Evolutionary conservation across 92 coral and sea anemone genomes (phyloP).

Genomic region (Metridium senile): DNA sequence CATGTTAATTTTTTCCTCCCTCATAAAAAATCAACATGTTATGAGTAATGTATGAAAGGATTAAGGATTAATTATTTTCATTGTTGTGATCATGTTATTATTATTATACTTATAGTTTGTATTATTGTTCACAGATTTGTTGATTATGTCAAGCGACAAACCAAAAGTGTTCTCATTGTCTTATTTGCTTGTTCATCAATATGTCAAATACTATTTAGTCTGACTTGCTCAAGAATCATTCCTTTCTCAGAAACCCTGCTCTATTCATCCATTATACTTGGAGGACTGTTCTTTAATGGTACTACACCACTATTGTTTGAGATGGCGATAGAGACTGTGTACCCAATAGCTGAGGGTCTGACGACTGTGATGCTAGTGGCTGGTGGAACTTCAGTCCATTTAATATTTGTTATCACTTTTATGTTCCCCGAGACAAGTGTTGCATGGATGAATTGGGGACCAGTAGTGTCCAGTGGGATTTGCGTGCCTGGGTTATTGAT

Average conservation of each 20-base stretch:
- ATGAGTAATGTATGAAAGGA: too few species aligned
- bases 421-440: slow-evolving; percentile 27
- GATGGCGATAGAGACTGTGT: slow-evolving; percentile 66
- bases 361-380: slow-evolving; percentile 28
- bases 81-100: too few species aligned
- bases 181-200: slow-evolving; percentile 51
- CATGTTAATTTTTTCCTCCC: too few species aligned
- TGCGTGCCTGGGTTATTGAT: not conserved
- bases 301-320: slow-evolving; percentile 69
- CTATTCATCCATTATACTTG: slow-evolving; percentile 51
- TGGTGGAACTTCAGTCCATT: not conserved
- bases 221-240: slow-evolving; percentile 35
- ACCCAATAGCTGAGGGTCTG: slow-evolving; percentile 67
- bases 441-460: slow-evolving; percentile 48
- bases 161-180: slow-evolving; percentile 54
- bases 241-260: slow-evolving; percentile 4
- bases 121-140: not conserved
- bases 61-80: too few species aligned
- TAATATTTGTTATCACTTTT: not conserved
- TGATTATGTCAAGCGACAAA: slow-evolving; percentile 27
- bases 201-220: slow-evolving; percentile 57
- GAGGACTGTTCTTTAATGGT: slow-evolving; percentile 63
- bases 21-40: too few species aligned
- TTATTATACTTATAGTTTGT: too few species aligned
- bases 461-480: not conserved